Conservation (phyloP, 2,113 vertebrate species). For the Procavia capensis region DNA sequence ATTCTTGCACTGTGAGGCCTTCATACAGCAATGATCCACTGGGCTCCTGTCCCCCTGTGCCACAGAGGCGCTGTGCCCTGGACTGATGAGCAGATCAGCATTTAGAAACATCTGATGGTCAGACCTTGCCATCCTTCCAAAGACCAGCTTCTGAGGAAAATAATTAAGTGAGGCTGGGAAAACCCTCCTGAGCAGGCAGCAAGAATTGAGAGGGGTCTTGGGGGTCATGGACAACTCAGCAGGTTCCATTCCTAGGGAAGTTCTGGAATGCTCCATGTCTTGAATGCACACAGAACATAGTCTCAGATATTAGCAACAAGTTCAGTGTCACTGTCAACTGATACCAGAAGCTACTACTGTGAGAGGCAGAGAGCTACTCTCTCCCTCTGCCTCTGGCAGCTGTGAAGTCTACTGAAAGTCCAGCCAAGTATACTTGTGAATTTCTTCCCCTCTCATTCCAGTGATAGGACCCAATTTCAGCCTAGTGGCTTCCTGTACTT, state of each 20-base stretch:
- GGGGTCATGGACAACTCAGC: slow-evolving; percentile 6
- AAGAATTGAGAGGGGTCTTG: slow-evolving; percentile 63
- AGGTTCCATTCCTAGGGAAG: slow-evolving; percentile 32
- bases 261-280: slow-evolving; percentile 36
- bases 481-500: not conserved
- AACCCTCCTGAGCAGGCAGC: slow-evolving; percentile 60
- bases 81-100: slow-evolving; percentile 58
- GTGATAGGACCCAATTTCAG: slow-evolving; percentile 40
- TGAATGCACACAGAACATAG: not conserved
- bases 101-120: slow-evolving; percentile 52
- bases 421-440: slow-evolving; percentile 63
- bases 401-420: slow-evolving; percentile 18
- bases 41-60: slow-evolving; percentile 51
- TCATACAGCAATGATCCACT: slow-evolving; percentile 54
- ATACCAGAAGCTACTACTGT: not conserved
- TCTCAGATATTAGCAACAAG: not conserved
- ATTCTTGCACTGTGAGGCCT: slow-evolving; percentile 52
- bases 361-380: not conserved
- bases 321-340: not conserved
- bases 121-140: slow-evolving; percentile 28
- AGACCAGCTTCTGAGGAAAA: slow-evolving; percentile 58
- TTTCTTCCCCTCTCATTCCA: slow-evolving; percentile 37
- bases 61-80: slow-evolving; percentile 48
- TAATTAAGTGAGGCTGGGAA: slow-evolving; percentile 65
- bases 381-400: not conserved